Evolutionary conservation across 2,888 invertebrate species (phyloP).

Genomic region (Eustalomyia histrio): DNA sequence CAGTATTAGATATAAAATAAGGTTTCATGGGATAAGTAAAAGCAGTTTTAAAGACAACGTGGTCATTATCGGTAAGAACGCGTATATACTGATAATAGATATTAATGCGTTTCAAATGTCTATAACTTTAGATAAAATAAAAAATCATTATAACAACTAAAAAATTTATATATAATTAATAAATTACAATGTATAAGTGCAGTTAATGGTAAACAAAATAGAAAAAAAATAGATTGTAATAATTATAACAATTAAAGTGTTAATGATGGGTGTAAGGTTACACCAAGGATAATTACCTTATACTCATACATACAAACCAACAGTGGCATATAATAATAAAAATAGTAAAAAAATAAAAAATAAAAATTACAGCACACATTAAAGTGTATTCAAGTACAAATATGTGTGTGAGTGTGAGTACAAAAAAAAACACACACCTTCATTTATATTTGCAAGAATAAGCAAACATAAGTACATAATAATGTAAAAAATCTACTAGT

Average conservation of each 20-base stretch:
- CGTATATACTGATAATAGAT: conserved; percentile 22
- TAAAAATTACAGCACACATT: background rate
- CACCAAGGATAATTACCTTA: conserved; percentile 59
- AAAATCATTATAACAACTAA: background rate
- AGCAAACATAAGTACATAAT: conserved; percentile 14
- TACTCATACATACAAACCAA: conserved; percentile 10
- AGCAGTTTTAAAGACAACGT: conserved; percentile 63
- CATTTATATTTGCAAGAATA: background rate
- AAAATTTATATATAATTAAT: conserved; percentile 6
- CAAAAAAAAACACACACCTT: background rate
- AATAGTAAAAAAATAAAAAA: background rate
- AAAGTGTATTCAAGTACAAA: background rate
- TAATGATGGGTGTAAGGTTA: conserved; percentile 46
- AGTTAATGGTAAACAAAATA: background rate
- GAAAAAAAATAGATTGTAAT: background rate
- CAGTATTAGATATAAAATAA: conserved; percentile 57
- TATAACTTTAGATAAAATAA: background rate
- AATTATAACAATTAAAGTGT: background rate
- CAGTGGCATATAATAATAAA: background rate
- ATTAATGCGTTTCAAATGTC: conserved; percentile 22
- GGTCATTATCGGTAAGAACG: conserved; percentile 56
- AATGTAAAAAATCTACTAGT: conserved; percentile 22
- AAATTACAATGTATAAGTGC: background rate
- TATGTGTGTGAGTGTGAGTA: background rate
- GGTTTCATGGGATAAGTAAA: conserved; percentile 52